A percentile compares a stretch with the other conserved stretches of the same genome.
These are phyloP conservation scores for Paracanthobrama guichenoti DNA, from an alignment of 2,113 vertebrate genomes.

Conservation along the genomic window DNA sequence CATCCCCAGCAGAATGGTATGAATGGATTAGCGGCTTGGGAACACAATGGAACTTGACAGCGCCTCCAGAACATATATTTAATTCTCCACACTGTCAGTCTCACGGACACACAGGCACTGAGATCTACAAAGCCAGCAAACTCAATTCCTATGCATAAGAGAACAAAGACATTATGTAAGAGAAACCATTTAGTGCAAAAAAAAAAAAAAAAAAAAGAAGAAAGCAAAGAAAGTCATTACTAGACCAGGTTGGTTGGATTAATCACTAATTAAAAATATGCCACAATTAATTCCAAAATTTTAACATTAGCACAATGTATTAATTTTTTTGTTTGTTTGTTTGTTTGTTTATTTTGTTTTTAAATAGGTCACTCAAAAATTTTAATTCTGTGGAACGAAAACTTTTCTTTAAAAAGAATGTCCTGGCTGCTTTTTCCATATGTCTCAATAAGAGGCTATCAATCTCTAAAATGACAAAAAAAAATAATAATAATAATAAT, in stretches of 20 bases:
- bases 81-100: slow-evolving; percentile 63
- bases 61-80: slow-evolving; percentile 58
- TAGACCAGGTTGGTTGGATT: neutral
- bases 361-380: neutral
- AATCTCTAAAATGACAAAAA: neutral
- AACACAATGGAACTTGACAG: slow-evolving; percentile 62
- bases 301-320: neutral
- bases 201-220: too few species aligned
- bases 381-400: neutral
- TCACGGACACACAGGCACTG: slow-evolving; percentile 39
- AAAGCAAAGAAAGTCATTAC: neutral
- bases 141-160: neutral
- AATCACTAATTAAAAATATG: neutral
- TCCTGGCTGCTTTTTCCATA: neutral
- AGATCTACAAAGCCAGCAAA: slow-evolving; percentile 26
- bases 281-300: neutral
- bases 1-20: slow-evolving; percentile 60
- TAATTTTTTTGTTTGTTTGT: too few species aligned
- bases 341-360: too few species aligned
- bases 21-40: slow-evolving; percentile 62
- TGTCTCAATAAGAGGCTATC: neutral
- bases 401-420: neutral
- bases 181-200: neutral
- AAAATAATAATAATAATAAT: neutral
- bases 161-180: slow-evolving; percentile 45